phyloP scores from a whole-genome alignment of 1,140 invertebrate genomes.

The Atopsyche davidsoni region DNA sequence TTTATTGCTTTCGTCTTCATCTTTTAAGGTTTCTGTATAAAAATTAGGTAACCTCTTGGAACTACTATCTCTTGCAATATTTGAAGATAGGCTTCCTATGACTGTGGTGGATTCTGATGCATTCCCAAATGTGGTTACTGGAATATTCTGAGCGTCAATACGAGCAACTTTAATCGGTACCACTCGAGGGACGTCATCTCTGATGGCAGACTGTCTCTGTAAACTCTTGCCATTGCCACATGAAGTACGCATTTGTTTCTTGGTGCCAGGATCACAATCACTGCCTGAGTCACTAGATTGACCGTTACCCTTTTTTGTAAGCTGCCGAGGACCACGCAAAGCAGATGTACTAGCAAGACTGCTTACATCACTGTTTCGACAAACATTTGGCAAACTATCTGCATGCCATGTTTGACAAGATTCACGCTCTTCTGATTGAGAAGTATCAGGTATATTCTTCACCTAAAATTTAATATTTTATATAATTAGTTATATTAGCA shows the following conservation, averaged over 20 bases:
- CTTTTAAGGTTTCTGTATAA: slow-evolving; percentile 26
- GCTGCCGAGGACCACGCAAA: background rate
- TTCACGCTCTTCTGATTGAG: slow-evolving; percentile 57
- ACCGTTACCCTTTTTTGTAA: slow-evolving; percentile 8
- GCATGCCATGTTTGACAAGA: slow-evolving; percentile 36
- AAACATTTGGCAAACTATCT: slow-evolving; percentile 44
- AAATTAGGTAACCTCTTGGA: slow-evolving; percentile 23
- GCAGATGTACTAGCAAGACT: slow-evolving; percentile 22
- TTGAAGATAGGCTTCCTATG: background rate
- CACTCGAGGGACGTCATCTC: slow-evolving; percentile 7
- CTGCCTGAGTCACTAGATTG: slow-evolving; percentile 26
- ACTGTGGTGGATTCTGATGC: background rate
- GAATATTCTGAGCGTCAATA: background rate
- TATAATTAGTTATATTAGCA: background rate
- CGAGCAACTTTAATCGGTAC: background rate
- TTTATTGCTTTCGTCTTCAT: slow-evolving; percentile 13
- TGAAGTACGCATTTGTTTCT: background rate
- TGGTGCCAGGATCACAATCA: slow-evolving; percentile 10
- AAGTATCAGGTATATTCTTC: slow-evolving; percentile 61
- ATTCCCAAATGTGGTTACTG: no score
- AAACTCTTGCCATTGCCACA: background rate
- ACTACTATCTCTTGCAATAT: background rate
- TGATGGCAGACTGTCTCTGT: background rate
- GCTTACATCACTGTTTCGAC: slow-evolving; percentile 33
- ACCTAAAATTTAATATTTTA: slow-evolving; percentile 38